phyloP scores from a whole-genome alignment of 2,113 vertebrate species.

The Ptyas mucosa region DNA sequence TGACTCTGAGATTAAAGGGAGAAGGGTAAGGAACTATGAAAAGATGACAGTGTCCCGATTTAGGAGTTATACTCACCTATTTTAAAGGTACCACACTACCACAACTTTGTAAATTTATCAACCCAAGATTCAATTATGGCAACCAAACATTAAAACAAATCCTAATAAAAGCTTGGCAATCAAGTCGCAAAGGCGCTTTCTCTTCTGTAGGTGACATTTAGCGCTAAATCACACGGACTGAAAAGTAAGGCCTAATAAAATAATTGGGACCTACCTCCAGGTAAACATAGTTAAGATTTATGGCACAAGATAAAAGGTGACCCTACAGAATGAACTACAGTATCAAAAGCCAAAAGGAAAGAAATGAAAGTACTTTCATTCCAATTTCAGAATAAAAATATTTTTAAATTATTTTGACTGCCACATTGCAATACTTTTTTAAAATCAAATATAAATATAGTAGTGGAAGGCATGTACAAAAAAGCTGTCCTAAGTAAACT shows the following conservation, averaged over 20 bases:
- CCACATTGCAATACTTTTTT: conserved; percentile 31
- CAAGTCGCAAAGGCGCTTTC: neutral
- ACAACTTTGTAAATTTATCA: neutral
- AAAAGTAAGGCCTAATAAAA: neutral
- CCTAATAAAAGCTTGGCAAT: no score
- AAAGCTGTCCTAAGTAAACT: conserved; percentile 25
- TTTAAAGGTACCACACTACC: neutral
- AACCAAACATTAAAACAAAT: neutral
- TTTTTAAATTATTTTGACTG: neutral
- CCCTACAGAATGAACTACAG: neutral
- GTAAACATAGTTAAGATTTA: neutral
- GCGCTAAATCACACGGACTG: neutral
- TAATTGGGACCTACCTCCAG: neutral
- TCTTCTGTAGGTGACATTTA: neutral
- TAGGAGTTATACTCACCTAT: neutral
- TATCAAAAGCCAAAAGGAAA: neutral
- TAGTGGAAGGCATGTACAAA: neutral
- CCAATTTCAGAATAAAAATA: conserved; percentile 11
- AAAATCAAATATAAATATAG: conserved; percentile 10
- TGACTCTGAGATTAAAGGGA: neutral
- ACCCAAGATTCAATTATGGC: neutral
- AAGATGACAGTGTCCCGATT: neutral
- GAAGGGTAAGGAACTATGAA: neutral
- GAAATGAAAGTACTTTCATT: neutral
- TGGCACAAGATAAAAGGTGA: neutral